Evolutionary conservation across 2,888 invertebrate species (phyloP), one percentile per base, ranked within the genome.

Genomic region (Adela reaumurella): DNA sequence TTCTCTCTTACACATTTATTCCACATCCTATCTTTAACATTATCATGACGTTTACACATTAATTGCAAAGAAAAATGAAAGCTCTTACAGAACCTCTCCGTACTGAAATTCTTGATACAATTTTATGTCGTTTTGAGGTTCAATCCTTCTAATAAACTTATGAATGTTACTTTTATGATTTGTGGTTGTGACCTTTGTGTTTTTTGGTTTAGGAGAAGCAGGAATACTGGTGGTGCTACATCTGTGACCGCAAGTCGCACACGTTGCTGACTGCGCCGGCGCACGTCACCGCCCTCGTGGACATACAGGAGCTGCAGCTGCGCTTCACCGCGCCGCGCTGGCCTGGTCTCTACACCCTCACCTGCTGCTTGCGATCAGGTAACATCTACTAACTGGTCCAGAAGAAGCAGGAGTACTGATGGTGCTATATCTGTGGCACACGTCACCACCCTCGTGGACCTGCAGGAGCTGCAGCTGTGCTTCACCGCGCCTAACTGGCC

Each of bases 151-250:
- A n/a, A n/a, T n/a, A n/a, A n/a, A n/a, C n/a, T n/a, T n/a, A n/a
- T n/a, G n/a, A n/a, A n/a, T n/a, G n/a, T n/a, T n/a, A n/a, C n/a
- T n/a, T n/a, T n/a, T n/a, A n/a, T n/a, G n/a, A n/a, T n/a, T n/a
- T n/a, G n/a, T n/a, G n/a, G n/a, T n/a, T n/a, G n/a, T n/a, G n/a
- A n/a, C n/a, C n/a, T n/a, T n/a, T n/a, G n/a, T n/a, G n/a, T n/a
- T n/a, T n/a, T n/a, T n/a, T n/a, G n/a, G n/a, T n/a, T 2, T 53
- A 78, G 77, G 77, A 78, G 59, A 78, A 99, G 68, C 97, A 97
- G 68, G 99, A 99, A 73, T 97, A 92, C 76, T 99, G 99, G 98
- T 99, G 98, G 97, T 90, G 97, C 55, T 99, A 98, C 70, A 90
- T 99, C 58, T 92, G 93, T 73, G 98, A 99, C 78, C 87, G 94